phyloP scores from a whole-genome alignment of 2,797 vertebrate genomes.

The Darevskia mixta region DNA sequence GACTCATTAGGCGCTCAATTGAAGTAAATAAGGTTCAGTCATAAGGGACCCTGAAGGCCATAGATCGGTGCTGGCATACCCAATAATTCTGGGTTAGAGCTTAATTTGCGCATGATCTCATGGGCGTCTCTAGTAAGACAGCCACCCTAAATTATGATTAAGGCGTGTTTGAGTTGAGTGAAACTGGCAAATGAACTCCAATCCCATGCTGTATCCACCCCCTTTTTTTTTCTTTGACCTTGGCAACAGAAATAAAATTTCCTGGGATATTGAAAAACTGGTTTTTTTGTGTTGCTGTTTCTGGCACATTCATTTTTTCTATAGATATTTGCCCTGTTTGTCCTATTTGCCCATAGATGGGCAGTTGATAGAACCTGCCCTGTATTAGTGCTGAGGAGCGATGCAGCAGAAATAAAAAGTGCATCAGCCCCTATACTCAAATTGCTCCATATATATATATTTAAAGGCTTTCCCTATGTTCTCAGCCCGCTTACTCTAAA shows the following conservation, averaged over 20 bases:
- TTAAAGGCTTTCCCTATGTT: background rate
- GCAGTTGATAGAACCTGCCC: too few species aligned
- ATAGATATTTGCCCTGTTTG: background rate
- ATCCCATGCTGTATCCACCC: background rate
- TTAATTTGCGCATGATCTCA: background rate
- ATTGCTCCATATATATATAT: background rate
- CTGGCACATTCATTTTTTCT: background rate
- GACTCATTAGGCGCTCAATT: background rate
- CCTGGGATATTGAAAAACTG: background rate
- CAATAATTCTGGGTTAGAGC: background rate
- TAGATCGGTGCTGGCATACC: background rate
- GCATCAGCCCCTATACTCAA: background rate
- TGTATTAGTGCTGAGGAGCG: background rate
- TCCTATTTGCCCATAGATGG: background rate
- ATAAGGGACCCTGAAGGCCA: background rate
- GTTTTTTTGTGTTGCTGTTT: background rate
- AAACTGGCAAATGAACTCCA: background rate
- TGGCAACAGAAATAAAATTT: background rate
- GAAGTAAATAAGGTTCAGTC: slow-evolving; percentile 14
- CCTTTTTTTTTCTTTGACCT: background rate
- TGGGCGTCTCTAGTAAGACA: background rate
- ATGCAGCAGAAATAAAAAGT: background rate
- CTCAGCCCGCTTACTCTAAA: background rate
- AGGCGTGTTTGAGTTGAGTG: background rate
- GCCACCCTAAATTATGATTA: background rate